Percentiles rank a stretch among this genome's conserved stretches.
Conservation (phyloP, 2,797 vertebrate genomes). For the Vultur gryphus region DNA sequence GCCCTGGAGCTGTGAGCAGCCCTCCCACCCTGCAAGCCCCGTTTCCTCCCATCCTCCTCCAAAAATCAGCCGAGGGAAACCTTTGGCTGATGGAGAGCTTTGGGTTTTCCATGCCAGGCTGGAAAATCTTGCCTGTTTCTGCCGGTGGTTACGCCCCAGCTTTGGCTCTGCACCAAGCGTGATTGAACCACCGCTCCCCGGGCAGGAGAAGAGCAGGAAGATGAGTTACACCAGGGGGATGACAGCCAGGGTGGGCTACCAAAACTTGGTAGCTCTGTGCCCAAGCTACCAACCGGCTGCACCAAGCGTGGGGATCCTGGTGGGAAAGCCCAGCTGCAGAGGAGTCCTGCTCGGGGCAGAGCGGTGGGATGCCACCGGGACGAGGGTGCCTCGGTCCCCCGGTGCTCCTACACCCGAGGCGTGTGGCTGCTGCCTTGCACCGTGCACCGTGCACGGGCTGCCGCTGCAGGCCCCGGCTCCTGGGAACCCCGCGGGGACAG, state of each 20-base stretch:
- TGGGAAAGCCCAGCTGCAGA: not conserved
- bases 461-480: accelerated
- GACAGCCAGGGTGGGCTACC: not conserved
- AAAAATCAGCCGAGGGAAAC: not conserved
- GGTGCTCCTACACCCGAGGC: not conserved
- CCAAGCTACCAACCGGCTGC: not conserved
- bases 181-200: not conserved
- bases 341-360: not conserved
- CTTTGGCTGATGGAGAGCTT: not conserved
- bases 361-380: not conserved
- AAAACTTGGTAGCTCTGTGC: not conserved
- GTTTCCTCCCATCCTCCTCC: not conserved
- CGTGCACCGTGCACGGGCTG: not conserved
- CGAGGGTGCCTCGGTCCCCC: not conserved
- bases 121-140: not conserved
- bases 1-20: not conserved
- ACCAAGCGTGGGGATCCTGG: accelerated
- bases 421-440: accelerated
- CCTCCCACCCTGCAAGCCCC: not conserved
- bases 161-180: not conserved
- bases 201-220: not conserved
- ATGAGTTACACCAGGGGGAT: not conserved
- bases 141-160: not conserved
- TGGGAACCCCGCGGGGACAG: accelerated
- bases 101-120: not conserved